Conservation (phyloP, 1,140 invertebrate genomes). For the Drosophila pandora region DNA sequence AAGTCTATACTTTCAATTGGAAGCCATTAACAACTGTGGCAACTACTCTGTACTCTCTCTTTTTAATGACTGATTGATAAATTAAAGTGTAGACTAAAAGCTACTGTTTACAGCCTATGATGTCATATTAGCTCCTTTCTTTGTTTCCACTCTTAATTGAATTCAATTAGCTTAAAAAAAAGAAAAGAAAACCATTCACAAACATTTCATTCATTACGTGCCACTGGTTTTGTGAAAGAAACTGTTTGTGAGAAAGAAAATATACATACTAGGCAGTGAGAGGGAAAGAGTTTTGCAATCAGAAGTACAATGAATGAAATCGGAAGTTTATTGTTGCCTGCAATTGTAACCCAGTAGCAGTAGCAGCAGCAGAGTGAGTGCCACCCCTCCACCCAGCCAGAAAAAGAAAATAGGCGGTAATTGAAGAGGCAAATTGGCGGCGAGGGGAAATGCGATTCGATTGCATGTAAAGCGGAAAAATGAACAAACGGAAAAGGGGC, state of each 20-base stretch:
- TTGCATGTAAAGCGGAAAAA: slow-evolving; percentile 62
- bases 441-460: slow-evolving; percentile 9
- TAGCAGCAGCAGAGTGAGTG: not conserved
- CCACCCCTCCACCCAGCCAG: not conserved
- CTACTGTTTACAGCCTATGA: not conserved
- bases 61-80: slow-evolving; percentile 14
- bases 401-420: slow-evolving; percentile 44
- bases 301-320: slow-evolving; percentile 69
- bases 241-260: slow-evolving; percentile 45
- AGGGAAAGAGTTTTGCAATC: slow-evolving; percentile 61
- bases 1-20: slow-evolving; percentile 19
- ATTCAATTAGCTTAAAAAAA: slow-evolving; percentile 47
- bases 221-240: slow-evolving; percentile 38
- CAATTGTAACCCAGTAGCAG: slow-evolving; percentile 36
- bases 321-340: slow-evolving; percentile 72
- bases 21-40: slow-evolving; percentile 18
- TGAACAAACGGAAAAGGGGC: slow-evolving; percentile 56
- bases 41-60: slow-evolving; percentile 27
- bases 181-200: slow-evolving; percentile 33
- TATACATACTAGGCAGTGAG: not conserved
- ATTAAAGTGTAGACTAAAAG: slow-evolving; percentile 20
- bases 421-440: slow-evolving; percentile 32
- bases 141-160: slow-evolving; percentile 51
- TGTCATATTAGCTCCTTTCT: slow-evolving; percentile 28
- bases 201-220: slow-evolving; percentile 50